phyloP scores from a whole-genome alignment of 35 echinoderm and acorn worm species.

The Eucidaris tribuloides region DNA sequence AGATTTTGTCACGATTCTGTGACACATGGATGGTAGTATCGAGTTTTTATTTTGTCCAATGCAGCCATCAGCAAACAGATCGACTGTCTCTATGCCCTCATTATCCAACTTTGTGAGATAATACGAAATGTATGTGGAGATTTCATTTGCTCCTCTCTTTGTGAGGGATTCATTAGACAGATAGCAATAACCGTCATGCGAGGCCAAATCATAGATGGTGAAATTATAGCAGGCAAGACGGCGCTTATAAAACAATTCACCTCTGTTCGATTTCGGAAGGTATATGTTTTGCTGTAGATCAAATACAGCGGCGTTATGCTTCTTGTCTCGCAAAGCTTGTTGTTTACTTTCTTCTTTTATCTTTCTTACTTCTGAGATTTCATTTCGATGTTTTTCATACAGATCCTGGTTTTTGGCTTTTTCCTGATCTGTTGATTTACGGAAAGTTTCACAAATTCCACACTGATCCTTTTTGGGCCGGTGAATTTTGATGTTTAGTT shows the following conservation, averaged over 20 bases:
- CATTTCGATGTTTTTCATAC: neutral
- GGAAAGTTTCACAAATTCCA: neutral
- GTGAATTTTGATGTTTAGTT: constrained; percentile 35
- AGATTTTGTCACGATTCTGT: constrained; percentile 7
- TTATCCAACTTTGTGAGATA: neutral
- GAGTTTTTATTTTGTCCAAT: constrained; percentile 37
- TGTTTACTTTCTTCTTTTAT: neutral
- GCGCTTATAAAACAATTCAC: constrained; percentile 33
- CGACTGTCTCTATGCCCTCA: neutral
- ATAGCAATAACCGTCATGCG: constrained; percentile 29
- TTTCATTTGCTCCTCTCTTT: constrained; percentile 21
- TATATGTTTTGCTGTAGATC: constrained; percentile 42
- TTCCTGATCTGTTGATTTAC: neutral
- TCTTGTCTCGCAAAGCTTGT: neutral
- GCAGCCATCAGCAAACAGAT: constrained; percentile 42
- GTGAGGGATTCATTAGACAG: constrained; percentile 10
- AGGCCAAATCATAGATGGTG: neutral
- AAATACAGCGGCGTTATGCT: neutral
- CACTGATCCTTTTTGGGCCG: constrained; percentile 47
- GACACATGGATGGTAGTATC: constrained; percentile 26
- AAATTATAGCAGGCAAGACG: constrained; percentile 31
- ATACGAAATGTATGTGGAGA: neutral
- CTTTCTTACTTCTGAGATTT: constrained; percentile 9
- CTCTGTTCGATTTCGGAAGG: neutral
- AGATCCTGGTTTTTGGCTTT: neutral